Evolutionary conservation across 2,797 vertebrate species (phyloP), one percentile per base, ranked within the genome.

Genomic region (Bryconaethiops microstoma): DNA sequence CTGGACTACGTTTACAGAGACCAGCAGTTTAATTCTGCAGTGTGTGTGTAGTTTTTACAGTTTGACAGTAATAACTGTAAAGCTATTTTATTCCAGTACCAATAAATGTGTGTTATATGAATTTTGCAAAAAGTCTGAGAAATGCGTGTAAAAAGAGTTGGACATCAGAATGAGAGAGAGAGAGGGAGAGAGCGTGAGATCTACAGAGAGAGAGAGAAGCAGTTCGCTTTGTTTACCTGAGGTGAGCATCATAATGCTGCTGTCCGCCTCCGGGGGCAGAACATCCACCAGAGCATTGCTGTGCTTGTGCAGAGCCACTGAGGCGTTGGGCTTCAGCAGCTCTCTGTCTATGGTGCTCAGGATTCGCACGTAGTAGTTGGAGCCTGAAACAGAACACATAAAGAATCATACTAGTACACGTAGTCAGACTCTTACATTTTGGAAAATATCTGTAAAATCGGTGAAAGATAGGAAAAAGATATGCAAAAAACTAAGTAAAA

Each of bases 201-300:
- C 29, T 1, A 29, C 3, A 29, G 3, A 29, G 29, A 29, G 29
- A 45, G 42, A 45, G 42, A 45, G 42, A 45, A 10, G 42, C 42
- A 7, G 42, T 45, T 45, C 10, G 42, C 10, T 45, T 7, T 25
- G 62, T 68, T 65, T 64, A 97, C 97, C 97, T 86, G 96, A 95
- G 0, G 96, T 97, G 63, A 98, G 93, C 97, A 98, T 98, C 96
- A 98, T 98, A 89, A 99, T 99, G 91, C 97, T 97, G 92, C 97
- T 98, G 93, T 98, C 97, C 0, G 97, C 97, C 91, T 99, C 97
- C 0, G 97, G 97, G 0, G 97, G 97, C 7, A 99, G 94, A 0
- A 99, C 97, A 0, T 98, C 97, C 83, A 98, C 97, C 88, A 99
- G 91, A 0, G 97, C 97, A 0, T 99, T 99, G 92, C 97, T 98